Base-by-base conservation (phyloP, 2,888 invertebrate species). In the Anoncus sp. region DNA sequence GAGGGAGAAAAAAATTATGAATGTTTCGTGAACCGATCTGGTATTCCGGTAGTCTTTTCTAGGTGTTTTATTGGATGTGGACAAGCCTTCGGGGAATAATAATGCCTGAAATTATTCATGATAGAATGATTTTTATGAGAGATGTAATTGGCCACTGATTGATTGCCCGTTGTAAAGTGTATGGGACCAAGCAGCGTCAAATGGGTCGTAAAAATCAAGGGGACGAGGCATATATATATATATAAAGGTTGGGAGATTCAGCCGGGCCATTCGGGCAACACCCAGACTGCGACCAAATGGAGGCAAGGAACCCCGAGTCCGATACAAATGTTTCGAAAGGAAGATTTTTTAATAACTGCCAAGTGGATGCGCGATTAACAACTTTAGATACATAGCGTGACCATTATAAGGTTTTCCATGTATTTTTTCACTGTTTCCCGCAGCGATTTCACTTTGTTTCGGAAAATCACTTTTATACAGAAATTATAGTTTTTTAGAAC, bases 251-350 rank as follows among this genome's bases (percentile, higher is more conserved):
- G 18, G 27, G 43, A 66, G 57, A 55, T 69, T 62, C 69, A 47
- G 57, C 51, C 66, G 76, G 70, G 76, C 76, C 71, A 76, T 76
- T 76, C 66, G 53, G 66, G 76, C 43, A 60, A 72, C 73, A 73
- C 65, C 67, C 76, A 69, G 60, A 51, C 38, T 47, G 70, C 70
- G 66, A 74, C 76, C 73, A 65, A 73, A 66, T 71, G 79, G 73
- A 66, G 66, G 49, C 66, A 67, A 40, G 59, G 49, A 24, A 14
- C 16, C 20, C 20, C 20, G 43, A 18, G 14, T 16, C 18, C 35
- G 18, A 27, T n/a, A 69, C 47, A 22, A 16, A 10, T 27, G 20
- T 27, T 57, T 16, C 10, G 31, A 67, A 4, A 55, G 38, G 2
- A 4, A 12, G 27, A 18, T 55, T 53, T 43, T 5, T n/a, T n/a